These are phyloP conservation scores for Tarsius wallacei DNA, from an alignment of 2,797 vertebrate species.

Conservation along the genomic window DNA sequence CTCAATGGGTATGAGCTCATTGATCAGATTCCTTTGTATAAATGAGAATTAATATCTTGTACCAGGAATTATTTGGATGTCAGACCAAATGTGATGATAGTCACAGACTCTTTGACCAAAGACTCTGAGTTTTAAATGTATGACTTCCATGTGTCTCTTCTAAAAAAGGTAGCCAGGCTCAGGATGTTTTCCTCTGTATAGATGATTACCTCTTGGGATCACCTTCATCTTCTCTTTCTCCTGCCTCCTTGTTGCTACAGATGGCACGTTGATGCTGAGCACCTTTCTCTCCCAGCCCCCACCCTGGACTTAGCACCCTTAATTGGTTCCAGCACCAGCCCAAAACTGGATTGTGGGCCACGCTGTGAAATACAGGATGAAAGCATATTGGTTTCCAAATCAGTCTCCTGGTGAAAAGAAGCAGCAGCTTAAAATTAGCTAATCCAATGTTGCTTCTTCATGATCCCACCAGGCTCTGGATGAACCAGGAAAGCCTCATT, in stretches of 20 bases:
- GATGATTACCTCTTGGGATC: not conserved
- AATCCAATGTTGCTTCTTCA: not conserved
- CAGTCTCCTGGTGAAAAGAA: not conserved
- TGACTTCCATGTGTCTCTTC: not conserved
- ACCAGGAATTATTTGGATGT: too few species aligned
- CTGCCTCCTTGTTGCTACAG: not conserved
- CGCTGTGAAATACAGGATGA: not conserved
- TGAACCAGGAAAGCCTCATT: not conserved
- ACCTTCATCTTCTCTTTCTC: not conserved
- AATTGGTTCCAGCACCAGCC: not conserved
- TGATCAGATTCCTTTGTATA: not conserved
- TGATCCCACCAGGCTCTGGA: not conserved
- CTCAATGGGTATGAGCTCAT: not conserved
- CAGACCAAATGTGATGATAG: not conserved
- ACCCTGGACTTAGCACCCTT: not conserved
- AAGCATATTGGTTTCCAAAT: not conserved
- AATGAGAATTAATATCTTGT: fast-evolving
- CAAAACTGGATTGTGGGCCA: not conserved
- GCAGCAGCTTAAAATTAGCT: not conserved
- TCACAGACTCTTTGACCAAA: not conserved
- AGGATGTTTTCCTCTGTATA: not conserved
- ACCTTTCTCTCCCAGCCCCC: not conserved
- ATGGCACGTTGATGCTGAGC: not conserved
- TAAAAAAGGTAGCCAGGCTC: not conserved
- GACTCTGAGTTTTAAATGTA: not conserved